Conservation (phyloP, 2,113 vertebrate genomes). For the Zosterops lateralis region DNA sequence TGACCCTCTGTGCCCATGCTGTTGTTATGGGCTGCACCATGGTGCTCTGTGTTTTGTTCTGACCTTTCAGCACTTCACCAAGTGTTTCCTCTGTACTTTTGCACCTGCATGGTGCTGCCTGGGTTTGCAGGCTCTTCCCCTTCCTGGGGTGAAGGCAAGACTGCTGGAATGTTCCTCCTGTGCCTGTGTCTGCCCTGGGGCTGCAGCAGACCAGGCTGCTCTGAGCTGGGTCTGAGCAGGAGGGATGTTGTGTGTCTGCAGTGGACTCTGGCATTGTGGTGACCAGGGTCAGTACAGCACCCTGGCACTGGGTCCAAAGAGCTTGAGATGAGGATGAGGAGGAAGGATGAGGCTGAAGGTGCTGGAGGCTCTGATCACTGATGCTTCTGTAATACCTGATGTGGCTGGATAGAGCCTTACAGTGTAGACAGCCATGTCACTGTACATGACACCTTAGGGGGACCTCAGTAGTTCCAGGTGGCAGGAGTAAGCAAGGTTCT, state of each 20-base stretch:
- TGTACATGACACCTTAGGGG: fast-evolving
- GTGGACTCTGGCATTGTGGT: background rate
- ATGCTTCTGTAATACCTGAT: fast-evolving
- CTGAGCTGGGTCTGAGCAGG: background rate
- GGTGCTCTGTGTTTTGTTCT: background rate
- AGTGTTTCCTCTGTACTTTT: background rate
- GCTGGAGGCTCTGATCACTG: background rate
- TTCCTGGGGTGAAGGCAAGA: background rate
- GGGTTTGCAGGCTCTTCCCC: background rate
- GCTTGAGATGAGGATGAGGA: background rate
- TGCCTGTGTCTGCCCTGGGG: background rate
- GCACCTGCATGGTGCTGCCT: fast-evolving
- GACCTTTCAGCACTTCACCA: background rate
- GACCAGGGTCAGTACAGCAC: background rate
- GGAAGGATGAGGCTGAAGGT: background rate
- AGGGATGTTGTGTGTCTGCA: background rate
- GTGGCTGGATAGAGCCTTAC: background rate
- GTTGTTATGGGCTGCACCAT: background rate
- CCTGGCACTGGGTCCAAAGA: fast-evolving
- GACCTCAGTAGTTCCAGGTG: background rate
- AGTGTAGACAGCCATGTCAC: background rate
- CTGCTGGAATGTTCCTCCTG: fast-evolving
- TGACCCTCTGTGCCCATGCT: background rate
- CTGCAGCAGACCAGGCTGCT: background rate
- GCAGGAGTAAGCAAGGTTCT: background rate